Conservation (phyloP, 2,888 invertebrate species). For the Eupithecia insigniata region DNA sequence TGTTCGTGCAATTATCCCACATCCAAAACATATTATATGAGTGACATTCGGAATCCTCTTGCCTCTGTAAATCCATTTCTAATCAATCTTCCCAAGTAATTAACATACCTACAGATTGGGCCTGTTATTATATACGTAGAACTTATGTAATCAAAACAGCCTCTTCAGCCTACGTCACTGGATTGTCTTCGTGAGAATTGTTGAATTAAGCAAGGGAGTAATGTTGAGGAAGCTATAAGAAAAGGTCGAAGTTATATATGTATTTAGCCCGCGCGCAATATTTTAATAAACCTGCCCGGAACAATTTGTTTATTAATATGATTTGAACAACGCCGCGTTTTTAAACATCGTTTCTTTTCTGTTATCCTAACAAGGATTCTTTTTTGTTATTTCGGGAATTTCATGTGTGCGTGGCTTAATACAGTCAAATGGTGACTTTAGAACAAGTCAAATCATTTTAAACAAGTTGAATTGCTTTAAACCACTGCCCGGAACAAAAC, state of each 20-base stretch:
- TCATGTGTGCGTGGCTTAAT: no score
- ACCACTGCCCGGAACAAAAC: neutral
- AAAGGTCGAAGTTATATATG: neutral
- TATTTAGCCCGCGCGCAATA: no score
- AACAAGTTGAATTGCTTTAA: neutral
- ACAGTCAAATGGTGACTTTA: neutral
- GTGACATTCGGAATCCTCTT: neutral
- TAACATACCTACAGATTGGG: conserved; percentile 12
- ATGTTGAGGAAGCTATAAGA: neutral
- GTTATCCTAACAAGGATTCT: no score
- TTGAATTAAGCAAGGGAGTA: neutral
- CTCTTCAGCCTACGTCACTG: neutral
- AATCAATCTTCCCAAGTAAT: conserved; percentile 12
- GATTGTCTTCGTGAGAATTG: neutral
- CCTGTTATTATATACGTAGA: conserved; percentile 1
- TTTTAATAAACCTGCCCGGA: no score
- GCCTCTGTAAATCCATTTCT: neutral
- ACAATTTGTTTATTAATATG: no score
- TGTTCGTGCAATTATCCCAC: no score
- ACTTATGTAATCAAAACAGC: conserved; percentile 16
- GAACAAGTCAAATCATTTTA: neutral
- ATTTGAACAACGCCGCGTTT: no score
- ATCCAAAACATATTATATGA: no score
- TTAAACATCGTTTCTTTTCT: no score
- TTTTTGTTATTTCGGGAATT: no score